Percentiles rank a stretch among this genome's conserved stretches.
These are phyloP conservation scores for Eupithecia dodoneata DNA, from an alignment of 2,888 invertebrate genomes.

Conservation along the genomic window DNA sequence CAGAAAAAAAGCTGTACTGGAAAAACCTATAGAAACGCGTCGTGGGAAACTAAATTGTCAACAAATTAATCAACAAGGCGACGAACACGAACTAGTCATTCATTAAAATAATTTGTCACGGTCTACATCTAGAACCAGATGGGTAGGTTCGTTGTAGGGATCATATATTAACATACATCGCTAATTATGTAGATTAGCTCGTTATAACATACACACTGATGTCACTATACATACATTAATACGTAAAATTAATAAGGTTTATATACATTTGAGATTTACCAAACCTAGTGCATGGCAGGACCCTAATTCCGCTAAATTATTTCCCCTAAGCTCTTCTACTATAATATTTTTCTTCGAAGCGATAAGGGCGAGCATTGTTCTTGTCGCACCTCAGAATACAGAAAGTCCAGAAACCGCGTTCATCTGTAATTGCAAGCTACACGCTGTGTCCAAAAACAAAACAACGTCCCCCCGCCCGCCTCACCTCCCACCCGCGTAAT, in stretches of 20 bases:
- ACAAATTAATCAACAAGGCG: not conserved
- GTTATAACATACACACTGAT: constrained; percentile 36
- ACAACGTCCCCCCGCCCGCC: too few species aligned
- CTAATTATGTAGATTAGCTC: constrained; percentile 36
- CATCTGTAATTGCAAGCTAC: too few species aligned
- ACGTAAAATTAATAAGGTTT: not conserved
- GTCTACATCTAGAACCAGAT: constrained; percentile 7
- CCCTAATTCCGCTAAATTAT: too few species aligned
- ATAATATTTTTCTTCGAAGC: too few species aligned
- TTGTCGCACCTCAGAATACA: too few species aligned
- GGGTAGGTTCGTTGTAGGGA: constrained; percentile 9
- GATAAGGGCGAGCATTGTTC: too few species aligned
- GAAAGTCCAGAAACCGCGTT: too few species aligned
- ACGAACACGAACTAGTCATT: constrained; percentile 7
- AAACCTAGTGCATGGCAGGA: not conserved
- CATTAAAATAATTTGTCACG: constrained; percentile 21
- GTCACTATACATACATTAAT: constrained; percentile 19
- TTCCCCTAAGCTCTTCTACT: too few species aligned
- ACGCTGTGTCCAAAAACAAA: too few species aligned
- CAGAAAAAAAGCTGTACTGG: not conserved
- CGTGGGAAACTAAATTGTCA: not conserved
- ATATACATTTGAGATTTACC: not conserved
- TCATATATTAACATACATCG: constrained; percentile 23
- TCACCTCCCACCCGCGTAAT: too few species aligned
- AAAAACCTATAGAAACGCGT: not conserved